Evolutionary conservation across 2,888 invertebrate species (phyloP), one percentile per base, ranked within the genome.

Genomic region (Andrena praecox): DNA sequence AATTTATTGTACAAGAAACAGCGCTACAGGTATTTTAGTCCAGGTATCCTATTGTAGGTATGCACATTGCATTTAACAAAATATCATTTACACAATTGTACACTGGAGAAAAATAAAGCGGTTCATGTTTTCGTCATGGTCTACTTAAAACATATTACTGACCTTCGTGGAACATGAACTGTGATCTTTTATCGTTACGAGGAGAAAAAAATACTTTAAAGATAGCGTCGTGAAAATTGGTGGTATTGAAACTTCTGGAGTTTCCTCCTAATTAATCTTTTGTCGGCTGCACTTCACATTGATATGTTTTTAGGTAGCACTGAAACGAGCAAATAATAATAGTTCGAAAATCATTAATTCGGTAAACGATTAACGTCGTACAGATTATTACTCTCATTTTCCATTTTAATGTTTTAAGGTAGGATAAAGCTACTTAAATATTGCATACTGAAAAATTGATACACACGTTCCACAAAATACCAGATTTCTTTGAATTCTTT

Each of bases 111-210:
- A 67, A 52, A 10, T 68, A 52, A 12, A 48, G 24, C 33, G 27
- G 33, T 74, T 66, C 10, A 63, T 78, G 68, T 75, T 68, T 69
- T 84, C 24, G 48, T 78, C 79, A 66, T 89, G 87, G 71, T 85
- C 87, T 87, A 89, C 73, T 87, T 90, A 79, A 71, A 71, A 83
- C 68, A 85, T 78, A 83, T 71, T 77, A 68, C 69, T 85, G 88
- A 85, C 85, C 86, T 89, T 90, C 86, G 77, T 85, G 76, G 77
- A 85, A 87, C 66, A 82, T 89, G 89, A 90, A 89, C 91, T 88
- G 50, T 88, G 88, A 82, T 79, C 84, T 87, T 86, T 85, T 87
- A 85, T 90, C 84, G 29, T 24, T 54, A 63, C 59, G 77, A 78
- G 76, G 63, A 33, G 70, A 71, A 83, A 75, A 75, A 73, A 79